Percentiles rank a stretch among this genome's conserved stretches.
Evolutionary conservation across 30 jellyfish, hydroid and myxozoan species (phyloP).

Genomic region (Rhopilema esculentum): DNA sequence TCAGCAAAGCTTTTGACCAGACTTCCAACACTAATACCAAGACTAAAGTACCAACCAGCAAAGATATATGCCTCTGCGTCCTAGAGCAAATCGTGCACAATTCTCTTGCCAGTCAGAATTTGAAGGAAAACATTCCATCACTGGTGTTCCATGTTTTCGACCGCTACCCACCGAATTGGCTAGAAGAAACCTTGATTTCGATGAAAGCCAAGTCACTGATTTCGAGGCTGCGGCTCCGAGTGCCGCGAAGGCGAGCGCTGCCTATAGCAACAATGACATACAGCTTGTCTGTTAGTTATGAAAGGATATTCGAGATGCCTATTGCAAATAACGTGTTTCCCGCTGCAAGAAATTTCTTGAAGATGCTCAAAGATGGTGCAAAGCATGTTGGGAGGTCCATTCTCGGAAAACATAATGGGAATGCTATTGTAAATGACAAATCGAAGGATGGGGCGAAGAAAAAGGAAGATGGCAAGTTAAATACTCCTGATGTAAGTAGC

Average conservation of each 20-base stretch:
- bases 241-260: constrained; percentile 75
- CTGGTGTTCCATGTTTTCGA: constrained; percentile 67
- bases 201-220: constrained; percentile 55
- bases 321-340: constrained; percentile 52
- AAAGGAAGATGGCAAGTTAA: background rate
- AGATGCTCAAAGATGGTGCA: constrained; percentile 65
- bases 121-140: constrained; percentile 72
- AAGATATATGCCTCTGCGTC: constrained; percentile 41
- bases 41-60: constrained; percentile 4
- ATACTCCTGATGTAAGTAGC: no score
- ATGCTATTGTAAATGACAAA: background rate
- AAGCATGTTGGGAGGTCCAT: constrained; percentile 30
- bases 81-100: constrained; percentile 75
- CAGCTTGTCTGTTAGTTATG: constrained; percentile 65
- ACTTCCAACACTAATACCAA: background rate
- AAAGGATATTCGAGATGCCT: constrained; percentile 71
- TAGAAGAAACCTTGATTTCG: constrained; percentile 60
- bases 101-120: constrained; percentile 70
- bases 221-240: constrained; percentile 59
- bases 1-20: constrained; percentile 25
- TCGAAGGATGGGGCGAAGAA: background rate
- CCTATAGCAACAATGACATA: constrained; percentile 83
- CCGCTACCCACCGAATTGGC: constrained; percentile 46
- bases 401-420: background rate
- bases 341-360: constrained; percentile 44